Percentiles rank a stretch among this genome's conserved stretches.
Evolutionary conservation across 2,113 vertebrate species (phyloP).

Genomic region (Atrichornis clamosus): DNA sequence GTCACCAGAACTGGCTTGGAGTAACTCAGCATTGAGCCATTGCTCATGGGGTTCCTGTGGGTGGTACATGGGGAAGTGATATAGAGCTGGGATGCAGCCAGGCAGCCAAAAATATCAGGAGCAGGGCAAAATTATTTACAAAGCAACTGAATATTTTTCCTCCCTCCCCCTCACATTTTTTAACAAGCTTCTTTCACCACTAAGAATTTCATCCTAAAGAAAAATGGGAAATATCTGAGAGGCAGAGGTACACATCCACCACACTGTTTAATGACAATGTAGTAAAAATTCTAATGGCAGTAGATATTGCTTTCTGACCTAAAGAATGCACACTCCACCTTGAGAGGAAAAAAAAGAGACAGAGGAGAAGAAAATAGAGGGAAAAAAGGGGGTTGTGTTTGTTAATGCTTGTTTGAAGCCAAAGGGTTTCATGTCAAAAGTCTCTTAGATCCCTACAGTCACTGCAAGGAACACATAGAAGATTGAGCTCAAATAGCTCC

Average conservation of each 20-base stretch:
- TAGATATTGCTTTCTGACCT: not conserved
- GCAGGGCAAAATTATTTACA: not conserved
- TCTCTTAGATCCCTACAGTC: not conserved
- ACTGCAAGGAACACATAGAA: not conserved
- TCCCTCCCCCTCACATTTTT: not conserved
- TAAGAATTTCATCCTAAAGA: not conserved
- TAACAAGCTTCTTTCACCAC: not conserved
- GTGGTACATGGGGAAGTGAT: not conserved
- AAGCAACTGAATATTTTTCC: not conserved
- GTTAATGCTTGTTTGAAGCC: constrained; percentile 2
- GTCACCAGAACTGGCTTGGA: not conserved
- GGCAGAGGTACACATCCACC: not conserved
- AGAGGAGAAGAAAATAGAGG: no score
- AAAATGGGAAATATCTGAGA: not conserved
- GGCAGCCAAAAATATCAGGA: not conserved
- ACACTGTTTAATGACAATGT: not conserved
- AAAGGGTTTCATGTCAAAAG: not conserved
- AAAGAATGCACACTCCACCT: constrained; percentile 22
- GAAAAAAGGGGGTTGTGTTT: not conserved
- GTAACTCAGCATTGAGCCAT: not conserved
- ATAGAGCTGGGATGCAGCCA: not conserved
- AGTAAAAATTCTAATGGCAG: not conserved
- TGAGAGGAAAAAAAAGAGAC: not conserved
- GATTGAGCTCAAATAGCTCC: constrained; percentile 8
- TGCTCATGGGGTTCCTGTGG: not conserved